Percentiles rank a stretch among this genome's conserved stretches.
Evolutionary conservation across 2,113 vertebrate species (phyloP).

Genomic region (Ceyx cyanopectus): DNA sequence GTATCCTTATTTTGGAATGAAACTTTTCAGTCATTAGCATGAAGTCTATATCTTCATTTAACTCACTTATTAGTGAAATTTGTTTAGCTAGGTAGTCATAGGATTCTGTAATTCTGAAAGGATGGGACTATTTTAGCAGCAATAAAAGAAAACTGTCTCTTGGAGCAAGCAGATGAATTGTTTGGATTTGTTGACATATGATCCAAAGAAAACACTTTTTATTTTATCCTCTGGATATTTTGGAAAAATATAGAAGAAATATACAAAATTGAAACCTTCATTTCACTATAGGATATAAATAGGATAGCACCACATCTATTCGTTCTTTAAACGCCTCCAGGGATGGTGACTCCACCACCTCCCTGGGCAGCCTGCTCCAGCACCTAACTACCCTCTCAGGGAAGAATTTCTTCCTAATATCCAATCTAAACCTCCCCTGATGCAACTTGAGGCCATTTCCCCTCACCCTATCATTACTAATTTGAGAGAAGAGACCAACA

Average conservation of each 20-base stretch:
- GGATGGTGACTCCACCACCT: too few species aligned
- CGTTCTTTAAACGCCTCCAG: too few species aligned
- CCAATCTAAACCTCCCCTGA: too few species aligned
- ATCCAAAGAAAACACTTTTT: neutral
- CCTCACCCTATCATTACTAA: too few species aligned
- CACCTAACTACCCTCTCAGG: too few species aligned
- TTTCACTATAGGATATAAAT: neutral
- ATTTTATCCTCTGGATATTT: neutral
- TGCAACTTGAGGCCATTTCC: too few species aligned
- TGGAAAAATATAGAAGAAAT: neutral
- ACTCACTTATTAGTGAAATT: neutral
- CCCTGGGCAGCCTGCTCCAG: too few species aligned
- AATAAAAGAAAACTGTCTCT: neutral
- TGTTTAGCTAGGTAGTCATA: neutral
- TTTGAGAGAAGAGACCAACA: too few species aligned
- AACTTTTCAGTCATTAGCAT: neutral
- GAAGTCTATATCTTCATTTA: neutral
- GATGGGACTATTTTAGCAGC: neutral
- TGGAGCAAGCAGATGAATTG: neutral
- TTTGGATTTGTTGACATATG: neutral
- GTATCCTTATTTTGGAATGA: neutral
- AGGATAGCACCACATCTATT: too few species aligned
- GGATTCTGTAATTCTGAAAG: neutral
- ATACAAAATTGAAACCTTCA: neutral
- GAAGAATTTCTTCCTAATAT: too few species aligned